Conservation (phyloP, 2,888 invertebrate genomes). For the Petrolisthes cinctipes region DNA sequence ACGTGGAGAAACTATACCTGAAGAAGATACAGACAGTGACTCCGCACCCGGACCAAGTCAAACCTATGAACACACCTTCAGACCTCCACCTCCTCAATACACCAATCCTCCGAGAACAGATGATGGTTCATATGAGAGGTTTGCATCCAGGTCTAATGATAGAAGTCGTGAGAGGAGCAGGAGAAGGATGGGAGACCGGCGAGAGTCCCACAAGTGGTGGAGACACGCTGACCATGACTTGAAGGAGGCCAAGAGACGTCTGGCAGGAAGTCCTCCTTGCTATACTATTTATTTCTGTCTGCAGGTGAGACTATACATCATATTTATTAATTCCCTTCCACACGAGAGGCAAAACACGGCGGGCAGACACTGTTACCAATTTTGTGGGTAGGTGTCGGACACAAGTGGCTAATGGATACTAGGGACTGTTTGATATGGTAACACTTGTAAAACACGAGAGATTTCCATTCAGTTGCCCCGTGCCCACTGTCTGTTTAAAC, state of each 20-base stretch:
- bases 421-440: too few species aligned
- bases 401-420: too few species aligned
- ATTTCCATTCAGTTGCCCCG: too few species aligned
- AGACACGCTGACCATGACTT: slow-evolving; percentile 19
- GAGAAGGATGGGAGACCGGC: slow-evolving; percentile 8
- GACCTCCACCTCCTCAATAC: not conserved
- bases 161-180: not conserved
- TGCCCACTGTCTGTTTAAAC: too few species aligned
- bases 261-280: not conserved
- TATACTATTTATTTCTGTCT: slow-evolving; percentile 9
- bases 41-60: not conserved
- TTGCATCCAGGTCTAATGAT: not conserved
- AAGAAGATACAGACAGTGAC: slow-evolving; percentile 11
- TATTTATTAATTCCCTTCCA: too few species aligned
- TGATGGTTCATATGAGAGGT: not conserved
- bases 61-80: not conserved
- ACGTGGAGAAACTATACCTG: slow-evolving; percentile 26
- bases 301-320: slow-evolving; percentile 9
- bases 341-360: too few species aligned
- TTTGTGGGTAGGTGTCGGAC: too few species aligned
- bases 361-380: too few species aligned
- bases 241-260: not conserved
- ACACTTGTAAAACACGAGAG: too few species aligned
- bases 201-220: slow-evolving; percentile 17
- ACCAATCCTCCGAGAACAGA: not conserved